phyloP scores from a whole-genome alignment of 1,140 invertebrate genomes.

The Andrena cerasifolii region DNA sequence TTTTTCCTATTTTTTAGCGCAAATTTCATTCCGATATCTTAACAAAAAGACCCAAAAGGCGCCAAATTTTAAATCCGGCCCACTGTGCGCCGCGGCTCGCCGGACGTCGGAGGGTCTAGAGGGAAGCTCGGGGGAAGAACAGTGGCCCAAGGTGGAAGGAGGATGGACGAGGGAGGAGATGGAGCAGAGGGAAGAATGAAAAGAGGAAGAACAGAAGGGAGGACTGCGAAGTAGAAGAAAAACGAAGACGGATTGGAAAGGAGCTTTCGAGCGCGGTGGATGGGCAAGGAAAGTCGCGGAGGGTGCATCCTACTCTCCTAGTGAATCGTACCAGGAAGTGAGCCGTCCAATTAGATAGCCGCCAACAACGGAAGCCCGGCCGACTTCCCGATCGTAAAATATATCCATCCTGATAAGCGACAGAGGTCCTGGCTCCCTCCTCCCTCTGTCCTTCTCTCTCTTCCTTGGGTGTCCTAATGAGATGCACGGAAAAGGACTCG shows the following conservation, averaged over 20 bases:
- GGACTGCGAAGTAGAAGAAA: not conserved
- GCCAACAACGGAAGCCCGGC: conserved; percentile 58
- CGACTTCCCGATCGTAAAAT: conserved; percentile 68
- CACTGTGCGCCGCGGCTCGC: conserved; percentile 25
- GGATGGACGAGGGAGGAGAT: not conserved
- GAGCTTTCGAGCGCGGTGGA: not conserved
- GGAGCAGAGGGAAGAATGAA: not conserved
- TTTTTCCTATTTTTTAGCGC: too few relatives aligned
- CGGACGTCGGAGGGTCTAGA: conserved; percentile 34
- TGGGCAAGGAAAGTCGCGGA: conserved; percentile 1
- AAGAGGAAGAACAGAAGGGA: not conserved
- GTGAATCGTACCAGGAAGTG: conserved; percentile 62
- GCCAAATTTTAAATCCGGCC: too few relatives aligned
- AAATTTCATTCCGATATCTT: too few relatives aligned
- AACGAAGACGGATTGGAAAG: not conserved
- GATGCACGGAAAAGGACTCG: conserved; percentile 66
- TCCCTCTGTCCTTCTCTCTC: too few relatives aligned
- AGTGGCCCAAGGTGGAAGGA: conserved; percentile 28
- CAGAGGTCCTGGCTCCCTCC: conserved; percentile 41
- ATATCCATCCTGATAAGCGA: conserved; percentile 65
- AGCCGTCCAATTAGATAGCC: conserved; percentile 65
- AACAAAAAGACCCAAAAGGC: too few relatives aligned
- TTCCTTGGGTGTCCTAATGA: conserved; percentile 66
- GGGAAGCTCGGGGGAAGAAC: conserved; percentile 48
- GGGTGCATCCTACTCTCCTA: conserved; percentile 5